Conservation (phyloP, 2,888 invertebrate species). For the Diarsia rubi region DNA sequence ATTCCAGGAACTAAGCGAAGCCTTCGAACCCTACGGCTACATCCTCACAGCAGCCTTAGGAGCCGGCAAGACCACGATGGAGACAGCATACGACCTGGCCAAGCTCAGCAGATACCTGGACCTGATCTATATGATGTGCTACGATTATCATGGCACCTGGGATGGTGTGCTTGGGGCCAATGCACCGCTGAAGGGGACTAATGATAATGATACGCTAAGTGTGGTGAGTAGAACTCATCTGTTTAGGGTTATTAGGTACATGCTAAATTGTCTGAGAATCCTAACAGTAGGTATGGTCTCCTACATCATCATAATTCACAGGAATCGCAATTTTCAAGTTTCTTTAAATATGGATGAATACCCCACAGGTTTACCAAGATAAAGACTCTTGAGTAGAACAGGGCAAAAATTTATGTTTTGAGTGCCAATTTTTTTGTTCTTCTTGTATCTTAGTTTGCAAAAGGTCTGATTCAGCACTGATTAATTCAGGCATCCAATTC, state of each 20-base stretch:
- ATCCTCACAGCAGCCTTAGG: constrained; percentile 96
- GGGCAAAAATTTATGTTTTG: too few relatives aligned
- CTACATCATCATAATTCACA: too few relatives aligned
- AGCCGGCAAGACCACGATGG: constrained; percentile 94
- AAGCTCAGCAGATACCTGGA: constrained; percentile 93
- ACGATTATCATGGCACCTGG: constrained; percentile 97
- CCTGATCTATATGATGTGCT: constrained; percentile 96
- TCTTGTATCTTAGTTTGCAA: too few relatives aligned
- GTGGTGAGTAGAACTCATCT: constrained; percentile 90
- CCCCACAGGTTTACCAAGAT: too few relatives aligned
- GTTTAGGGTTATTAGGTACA: background rate
- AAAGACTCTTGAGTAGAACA: too few relatives aligned
- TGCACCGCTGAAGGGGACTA: constrained; percentile 92
- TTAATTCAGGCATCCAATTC: too few relatives aligned
- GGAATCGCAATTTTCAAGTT: too few relatives aligned
- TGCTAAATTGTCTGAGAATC: background rate
- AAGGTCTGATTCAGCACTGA: too few relatives aligned
- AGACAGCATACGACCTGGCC: constrained; percentile 94
- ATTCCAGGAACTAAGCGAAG: constrained; percentile 93
- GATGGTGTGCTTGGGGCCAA: constrained; percentile 94
- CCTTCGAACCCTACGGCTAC: constrained; percentile 92
- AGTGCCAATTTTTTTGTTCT: too few relatives aligned
- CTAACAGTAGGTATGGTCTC: background rate
- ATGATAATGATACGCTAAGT: constrained; percentile 90
- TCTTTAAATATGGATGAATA: too few relatives aligned